phyloP scores from a whole-genome alignment of 2,113 vertebrate species.

The Camelus dromedarius region DNA sequence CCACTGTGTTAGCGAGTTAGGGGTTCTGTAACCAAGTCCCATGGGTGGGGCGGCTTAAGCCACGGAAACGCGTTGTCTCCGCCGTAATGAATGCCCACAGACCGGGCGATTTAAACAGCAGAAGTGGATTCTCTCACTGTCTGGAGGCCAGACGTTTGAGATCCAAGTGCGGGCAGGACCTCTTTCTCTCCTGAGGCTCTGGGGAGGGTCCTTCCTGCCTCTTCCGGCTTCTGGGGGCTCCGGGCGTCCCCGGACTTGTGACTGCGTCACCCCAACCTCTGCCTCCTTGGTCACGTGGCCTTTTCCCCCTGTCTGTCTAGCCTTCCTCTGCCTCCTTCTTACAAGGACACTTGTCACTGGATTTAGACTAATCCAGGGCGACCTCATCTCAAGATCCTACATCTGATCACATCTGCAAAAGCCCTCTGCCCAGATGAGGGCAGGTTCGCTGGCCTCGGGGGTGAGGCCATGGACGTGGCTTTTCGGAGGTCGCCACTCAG shows the following conservation, averaged over 20 bases:
- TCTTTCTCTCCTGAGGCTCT: background rate
- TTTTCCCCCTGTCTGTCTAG: too few species aligned
- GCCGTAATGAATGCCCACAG: background rate
- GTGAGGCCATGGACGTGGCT: fast-evolving
- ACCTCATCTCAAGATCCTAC: background rate
- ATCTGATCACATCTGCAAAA: background rate
- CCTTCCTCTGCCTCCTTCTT: background rate
- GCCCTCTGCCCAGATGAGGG: background rate
- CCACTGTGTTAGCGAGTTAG: fast-evolving
- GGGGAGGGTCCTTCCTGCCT: background rate
- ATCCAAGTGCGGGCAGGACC: background rate
- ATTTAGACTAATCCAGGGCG: background rate
- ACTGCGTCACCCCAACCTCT: fast-evolving
- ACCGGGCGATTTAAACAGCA: too few species aligned
- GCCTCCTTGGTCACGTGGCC: too few species aligned
- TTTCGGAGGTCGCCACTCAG: background rate
- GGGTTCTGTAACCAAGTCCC: too few species aligned
- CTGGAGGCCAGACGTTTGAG: background rate
- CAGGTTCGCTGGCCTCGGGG: too few species aligned
- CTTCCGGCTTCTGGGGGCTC: background rate
- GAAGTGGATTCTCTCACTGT: background rate
- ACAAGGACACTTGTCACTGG: background rate
- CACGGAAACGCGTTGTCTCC: background rate
- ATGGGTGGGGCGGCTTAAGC: fast-evolving
- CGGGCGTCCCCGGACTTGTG: background rate